Conservation (phyloP, 30 jellyfish, hydroid and myxozoan genomes). For the Chrysaora quinquecirrha region DNA sequence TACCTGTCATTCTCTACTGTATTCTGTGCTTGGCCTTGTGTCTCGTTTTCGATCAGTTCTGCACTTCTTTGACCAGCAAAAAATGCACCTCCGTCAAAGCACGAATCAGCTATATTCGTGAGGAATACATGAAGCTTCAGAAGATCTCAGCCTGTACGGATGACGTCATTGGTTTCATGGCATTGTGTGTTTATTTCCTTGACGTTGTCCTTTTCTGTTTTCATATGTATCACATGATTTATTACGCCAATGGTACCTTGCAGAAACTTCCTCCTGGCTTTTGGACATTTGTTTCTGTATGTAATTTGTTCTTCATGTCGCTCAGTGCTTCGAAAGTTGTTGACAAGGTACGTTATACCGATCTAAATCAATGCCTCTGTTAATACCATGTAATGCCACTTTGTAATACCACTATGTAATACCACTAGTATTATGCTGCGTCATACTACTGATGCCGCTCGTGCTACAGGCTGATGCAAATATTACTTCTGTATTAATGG, state of each 20-base stretch:
- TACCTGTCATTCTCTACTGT: slow-evolving; percentile 63
- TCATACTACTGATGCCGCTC: too few species aligned
- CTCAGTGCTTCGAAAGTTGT: slow-evolving; percentile 55
- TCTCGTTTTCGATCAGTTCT: slow-evolving; percentile 44
- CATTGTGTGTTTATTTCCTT: slow-evolving; percentile 48
- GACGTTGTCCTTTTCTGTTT: slow-evolving; percentile 59
- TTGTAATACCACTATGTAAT: too few species aligned
- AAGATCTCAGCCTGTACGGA: slow-evolving; percentile 21
- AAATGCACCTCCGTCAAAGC: slow-evolving; percentile 26
- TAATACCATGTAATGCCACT: too few species aligned
- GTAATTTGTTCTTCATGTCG: slow-evolving; percentile 47
- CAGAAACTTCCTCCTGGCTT: slow-evolving; percentile 38
- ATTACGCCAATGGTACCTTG: neutral
- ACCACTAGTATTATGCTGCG: too few species aligned
- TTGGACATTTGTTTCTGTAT: slow-evolving; percentile 27
- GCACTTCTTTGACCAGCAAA: slow-evolving; percentile 1
- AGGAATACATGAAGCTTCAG: slow-evolving; percentile 35
- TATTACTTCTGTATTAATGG: too few species aligned
- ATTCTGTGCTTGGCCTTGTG: slow-evolving; percentile 37
- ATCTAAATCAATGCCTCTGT: too few species aligned
- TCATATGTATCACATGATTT: slow-evolving; percentile 41
- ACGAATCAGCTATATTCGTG: slow-evolving; percentile 40
- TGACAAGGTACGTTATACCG: slow-evolving; percentile 33
- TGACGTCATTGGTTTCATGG: slow-evolving; percentile 55
- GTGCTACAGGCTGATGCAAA: too few species aligned